Percentiles rank a stretch among this genome's conserved stretches.
Conservation (phyloP, 2,113 vertebrate genomes). For the Mobula hypostoma region DNA sequence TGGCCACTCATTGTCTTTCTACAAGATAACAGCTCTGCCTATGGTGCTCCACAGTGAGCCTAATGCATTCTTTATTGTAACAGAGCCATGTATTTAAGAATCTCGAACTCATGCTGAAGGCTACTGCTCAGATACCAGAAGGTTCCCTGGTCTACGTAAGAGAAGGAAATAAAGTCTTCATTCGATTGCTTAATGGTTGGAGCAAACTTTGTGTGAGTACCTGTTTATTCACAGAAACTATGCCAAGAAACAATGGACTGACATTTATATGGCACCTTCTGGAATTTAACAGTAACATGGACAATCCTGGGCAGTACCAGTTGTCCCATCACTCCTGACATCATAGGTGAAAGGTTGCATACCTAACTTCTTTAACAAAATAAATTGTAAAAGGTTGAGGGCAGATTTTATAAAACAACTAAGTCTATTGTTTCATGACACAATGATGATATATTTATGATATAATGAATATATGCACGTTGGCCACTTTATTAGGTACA, state of each 20-base stretch:
- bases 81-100: conserved; percentile 32
- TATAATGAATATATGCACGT: no score
- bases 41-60: no score
- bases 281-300: background rate
- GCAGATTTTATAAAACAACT: background rate
- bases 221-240: background rate
- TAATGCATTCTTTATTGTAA: background rate
- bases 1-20: background rate
- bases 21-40: background rate
- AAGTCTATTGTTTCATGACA: no score
- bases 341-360: background rate
- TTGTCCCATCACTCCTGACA: background rate
- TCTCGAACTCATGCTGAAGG: conserved; percentile 44
- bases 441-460: background rate
- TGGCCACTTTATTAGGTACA: no score
- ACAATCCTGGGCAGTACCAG: background rate
- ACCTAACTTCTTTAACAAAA: background rate
- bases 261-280: background rate
- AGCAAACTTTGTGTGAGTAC: conserved; percentile 48
- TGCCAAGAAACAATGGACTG: background rate
- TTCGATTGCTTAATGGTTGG: conserved; percentile 47
- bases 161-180: conserved; percentile 48
- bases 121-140: conserved; percentile 40
- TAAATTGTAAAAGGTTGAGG: background rate
- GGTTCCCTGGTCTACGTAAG: conserved; percentile 51